Base-by-base conservation (phyloP, 1,140 invertebrate species). In the Asbolus verrucosus region DNA sequence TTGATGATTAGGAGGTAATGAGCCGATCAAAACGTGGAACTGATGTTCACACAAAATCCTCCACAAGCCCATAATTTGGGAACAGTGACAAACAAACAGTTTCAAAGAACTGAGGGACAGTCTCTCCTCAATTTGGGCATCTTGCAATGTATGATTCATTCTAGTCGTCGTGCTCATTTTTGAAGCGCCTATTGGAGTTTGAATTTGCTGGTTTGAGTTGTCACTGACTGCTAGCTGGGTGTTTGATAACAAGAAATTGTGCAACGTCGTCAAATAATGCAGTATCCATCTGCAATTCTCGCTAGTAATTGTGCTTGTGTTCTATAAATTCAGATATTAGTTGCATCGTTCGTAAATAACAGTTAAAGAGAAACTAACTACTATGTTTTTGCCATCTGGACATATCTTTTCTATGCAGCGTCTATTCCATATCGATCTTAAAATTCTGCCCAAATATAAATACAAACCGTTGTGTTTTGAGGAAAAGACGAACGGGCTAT, bases 401-500 rank as follows among this genome's bases (percentile, higher is more conserved):
- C 82, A 70, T 8, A 84, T 85, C 73, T 86, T 88, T n/a, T 88
- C 86, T 2, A 92, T 88, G 73, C 91, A 91, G 71, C 87, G 87
- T 65, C 88, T 79, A 75, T 89, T 89, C 94, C 94, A 95, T 65
- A 95, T 86, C 0, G 92, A 90, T 63, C 93, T 84, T 3, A 98
- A 80, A 73, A 98, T 92, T 70, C 96, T 87, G 16, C 92, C 89
- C 5, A 97, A 87, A 77, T 94, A 96, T 1, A 98, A 84, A 83
- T 98, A 98, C 0, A 99, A 84, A 0, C 94, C 95, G 80, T 96
- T 94, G 78, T 98, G 96, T 82, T 96, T 96, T 1, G 92, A 88
- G 1, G 94, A 95, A 79, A 89, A 94, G 38, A 88, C 84, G 59
- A 80, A 77, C 0, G 74, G 74, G 15, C 27, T 54, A 15, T 39